A percentile compares a stretch with the other conserved stretches of the same genome.
Conservation (phyloP, 2,888 invertebrate species). For the Acanthosepion esculentum region DNA sequence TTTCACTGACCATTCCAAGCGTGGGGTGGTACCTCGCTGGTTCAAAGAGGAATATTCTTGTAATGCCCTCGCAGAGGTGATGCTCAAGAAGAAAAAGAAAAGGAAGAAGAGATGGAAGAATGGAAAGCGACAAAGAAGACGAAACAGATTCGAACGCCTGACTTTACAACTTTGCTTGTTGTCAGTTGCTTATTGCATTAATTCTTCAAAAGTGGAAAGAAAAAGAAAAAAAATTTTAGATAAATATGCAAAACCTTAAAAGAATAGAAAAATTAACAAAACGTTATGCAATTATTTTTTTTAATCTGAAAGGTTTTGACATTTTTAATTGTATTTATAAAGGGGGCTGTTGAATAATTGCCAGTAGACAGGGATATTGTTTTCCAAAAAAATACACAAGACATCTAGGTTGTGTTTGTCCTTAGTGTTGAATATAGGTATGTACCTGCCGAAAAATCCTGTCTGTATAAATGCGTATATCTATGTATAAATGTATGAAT, state of each 20-base stretch:
- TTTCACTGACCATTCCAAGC: background rate
- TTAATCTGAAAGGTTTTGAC: background rate
- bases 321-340: background rate
- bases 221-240: background rate
- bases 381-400: background rate
- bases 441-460: background rate
- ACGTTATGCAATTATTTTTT: too few relatives aligned
- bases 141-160: background rate
- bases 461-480: background rate
- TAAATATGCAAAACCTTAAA: background rate
- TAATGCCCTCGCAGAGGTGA: background rate
- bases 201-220: background rate
- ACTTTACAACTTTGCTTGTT: background rate
- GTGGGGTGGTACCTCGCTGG: background rate
- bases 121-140: background rate
- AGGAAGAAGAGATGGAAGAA: slow-evolving; percentile 33
- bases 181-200: background rate
- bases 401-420: background rate
- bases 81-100: slow-evolving; percentile 13
- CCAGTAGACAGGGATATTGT: background rate
- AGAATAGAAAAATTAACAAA: background rate
- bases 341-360: background rate
- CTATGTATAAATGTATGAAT: background rate
- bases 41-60: background rate
- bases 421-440: background rate